phyloP scores from a whole-genome alignment of 2,797 vertebrate species.

The Sternarchorhynchus goeldii region DNA sequence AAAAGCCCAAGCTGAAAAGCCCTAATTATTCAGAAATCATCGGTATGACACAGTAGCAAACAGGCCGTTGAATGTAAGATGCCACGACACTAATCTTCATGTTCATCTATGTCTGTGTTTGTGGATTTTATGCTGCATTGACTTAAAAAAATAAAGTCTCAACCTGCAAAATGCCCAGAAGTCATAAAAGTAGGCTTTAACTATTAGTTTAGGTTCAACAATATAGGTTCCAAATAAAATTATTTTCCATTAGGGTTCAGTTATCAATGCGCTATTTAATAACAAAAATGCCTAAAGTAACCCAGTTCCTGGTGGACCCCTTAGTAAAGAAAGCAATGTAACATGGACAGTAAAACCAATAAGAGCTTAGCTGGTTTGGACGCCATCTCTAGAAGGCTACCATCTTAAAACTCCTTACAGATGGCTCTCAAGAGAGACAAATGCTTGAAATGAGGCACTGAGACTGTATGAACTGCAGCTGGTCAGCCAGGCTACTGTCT shows the following conservation, averaged over 20 bases:
- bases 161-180: too few relatives aligned
- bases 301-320: neutral
- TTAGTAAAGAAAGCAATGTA: constrained; percentile 11
- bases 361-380: neutral
- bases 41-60: too few relatives aligned
- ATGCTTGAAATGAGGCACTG: neutral
- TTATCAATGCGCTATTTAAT: constrained; percentile 12
- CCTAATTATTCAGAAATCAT: too few relatives aligned
- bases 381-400: neutral
- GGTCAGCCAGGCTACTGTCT: constrained; percentile 31
- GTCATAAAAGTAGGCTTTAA: too few relatives aligned
- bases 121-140: too few relatives aligned
- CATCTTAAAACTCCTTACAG: neutral
- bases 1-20: too few relatives aligned
- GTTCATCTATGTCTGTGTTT: too few relatives aligned
- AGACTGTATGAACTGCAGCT: constrained; percentile 1
- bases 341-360: neutral
- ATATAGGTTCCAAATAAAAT: neutral
- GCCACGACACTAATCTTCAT: too few relatives aligned
- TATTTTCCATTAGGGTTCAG: neutral
- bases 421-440: neutral
- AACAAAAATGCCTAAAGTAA: constrained; percentile 3
- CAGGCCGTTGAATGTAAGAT: too few relatives aligned
- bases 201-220: too few relatives aligned
- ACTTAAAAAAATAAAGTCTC: too few relatives aligned